Base-by-base conservation (phyloP, 2,797 vertebrate species). In the Limnodromus scolopaceus region DNA sequence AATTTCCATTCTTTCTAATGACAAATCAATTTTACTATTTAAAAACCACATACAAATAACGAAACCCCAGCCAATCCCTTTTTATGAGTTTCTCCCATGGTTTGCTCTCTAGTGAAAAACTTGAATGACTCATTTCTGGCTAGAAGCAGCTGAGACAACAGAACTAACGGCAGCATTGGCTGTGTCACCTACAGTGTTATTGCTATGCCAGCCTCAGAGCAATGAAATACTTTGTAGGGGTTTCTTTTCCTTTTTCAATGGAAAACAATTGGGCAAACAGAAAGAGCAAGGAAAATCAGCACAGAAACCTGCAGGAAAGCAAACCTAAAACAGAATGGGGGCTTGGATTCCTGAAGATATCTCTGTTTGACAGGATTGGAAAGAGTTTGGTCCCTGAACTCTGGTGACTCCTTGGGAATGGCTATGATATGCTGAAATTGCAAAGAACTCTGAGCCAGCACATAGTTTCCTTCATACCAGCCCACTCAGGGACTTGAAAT, bases 381-480 rank as follows among this genome's bases (percentile, higher is more conserved):
- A 93, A 76, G 48, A 9, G 23, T 89, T 93, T 89, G 57, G 36
- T 53, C 57, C 36, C 82, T 95, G 93, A 93, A 91, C 68, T 93
- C 39, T 71, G 71, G 63, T 66, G 66, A 77, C 81, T 89, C 36
- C 58, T 85, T 63, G 72, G 75, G 86, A 96, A 97, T 95, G 91
- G 91, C 71, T 83, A 28, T 34, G 87, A 94, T 83, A 83, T 53
- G 58, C 84, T 71, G 91, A 93, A 96, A 95, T 85, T 68, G 45
- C 75, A 64, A 55, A 87, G 81, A 89, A 43, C 86, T 92, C 68
- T n/a, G 61, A 95, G 91, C 89, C 95, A 96, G 84, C 78, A 92
- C 95, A 95, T 94, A 94, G 74, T 92, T 95, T 93, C 78, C 91
- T 90, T 92, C 92, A 92, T 95, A 84, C 85, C 89, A 97, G 57